Conservation (phyloP, 30 jellyfish, hydroid and myxozoan species). For the Pseudorhiza aurosa region DNA sequence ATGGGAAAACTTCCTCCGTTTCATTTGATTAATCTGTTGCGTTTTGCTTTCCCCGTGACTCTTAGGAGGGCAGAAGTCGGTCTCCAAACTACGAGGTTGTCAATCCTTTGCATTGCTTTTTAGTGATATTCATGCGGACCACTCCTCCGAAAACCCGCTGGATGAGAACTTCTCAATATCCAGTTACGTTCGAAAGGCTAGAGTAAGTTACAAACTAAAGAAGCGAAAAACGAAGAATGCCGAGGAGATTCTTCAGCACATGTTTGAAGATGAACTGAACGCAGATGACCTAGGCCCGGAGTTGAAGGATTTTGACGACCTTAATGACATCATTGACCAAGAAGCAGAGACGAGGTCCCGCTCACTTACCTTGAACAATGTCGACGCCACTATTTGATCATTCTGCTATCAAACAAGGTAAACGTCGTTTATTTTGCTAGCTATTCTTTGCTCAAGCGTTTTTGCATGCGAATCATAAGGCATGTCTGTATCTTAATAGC, state of each 20-base stretch:
- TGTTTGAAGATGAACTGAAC: conserved; percentile 98
- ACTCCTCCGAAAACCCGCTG: conserved; percentile 42
- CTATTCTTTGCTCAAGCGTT: too few species aligned
- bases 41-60: too few species aligned
- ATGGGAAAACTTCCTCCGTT: too few species aligned
- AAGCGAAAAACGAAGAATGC: conserved; percentile 88
- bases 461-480: too few species aligned
- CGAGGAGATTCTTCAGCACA: conserved; percentile 89
- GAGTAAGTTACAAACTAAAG: conserved; percentile 80
- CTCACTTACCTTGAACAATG: conserved; percentile 65
- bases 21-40: too few species aligned
- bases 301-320: conserved; percentile 68
- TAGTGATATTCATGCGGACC: not conserved
- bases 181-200: conserved; percentile 62
- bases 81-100: too few species aligned
- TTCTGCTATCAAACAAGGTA: too few species aligned
- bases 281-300: conserved; percentile 94
- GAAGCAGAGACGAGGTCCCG: conserved; percentile 30
- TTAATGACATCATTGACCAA: conserved; percentile 77
- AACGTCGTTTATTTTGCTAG: too few species aligned
- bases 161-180: conserved; percentile 80
- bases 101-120: too few species aligned
- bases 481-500: too few species aligned
- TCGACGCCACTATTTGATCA: conserved; percentile 51
- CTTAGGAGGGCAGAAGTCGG: too few species aligned